These are phyloP conservation scores for Calephelis nemesis DNA, from an alignment of 1,140 invertebrate species.

Conservation along the genomic window DNA sequence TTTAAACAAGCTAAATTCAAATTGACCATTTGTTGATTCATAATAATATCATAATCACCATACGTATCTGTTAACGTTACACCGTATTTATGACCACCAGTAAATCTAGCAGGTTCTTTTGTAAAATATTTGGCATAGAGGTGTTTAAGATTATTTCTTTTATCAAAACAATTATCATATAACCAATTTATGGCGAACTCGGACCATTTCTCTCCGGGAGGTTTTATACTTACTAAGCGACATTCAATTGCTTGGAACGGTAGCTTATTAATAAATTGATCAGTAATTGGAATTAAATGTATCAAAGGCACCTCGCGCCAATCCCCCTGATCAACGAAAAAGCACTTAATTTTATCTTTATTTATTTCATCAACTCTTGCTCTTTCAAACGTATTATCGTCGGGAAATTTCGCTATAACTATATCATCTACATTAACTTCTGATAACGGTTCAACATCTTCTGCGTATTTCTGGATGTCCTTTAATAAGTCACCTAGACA, in stretches of 20 bases:
- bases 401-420: slow-evolving; percentile 64
- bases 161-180: slow-evolving; percentile 46
- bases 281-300: slow-evolving; percentile 51
- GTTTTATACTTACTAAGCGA: slow-evolving; percentile 57
- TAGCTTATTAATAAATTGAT: slow-evolving; percentile 53
- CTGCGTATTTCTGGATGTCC: slow-evolving; percentile 60
- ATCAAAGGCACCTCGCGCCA: slow-evolving; percentile 43
- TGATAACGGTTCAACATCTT: slow-evolving; percentile 32
- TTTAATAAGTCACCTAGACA: slow-evolving; percentile 48
- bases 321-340: slow-evolving; percentile 75
- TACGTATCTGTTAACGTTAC: slow-evolving; percentile 60
- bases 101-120: slow-evolving; percentile 55
- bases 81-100: slow-evolving; percentile 65
- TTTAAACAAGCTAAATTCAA: slow-evolving; percentile 50
- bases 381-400: slow-evolving; percentile 58
- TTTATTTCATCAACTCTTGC: slow-evolving; percentile 56
- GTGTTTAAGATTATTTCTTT: slow-evolving; percentile 47
- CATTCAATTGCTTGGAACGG: slow-evolving; percentile 77
- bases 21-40: slow-evolving; percentile 61
- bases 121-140: slow-evolving; percentile 59
- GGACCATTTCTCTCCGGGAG: slow-evolving; percentile 51
- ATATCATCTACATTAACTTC: slow-evolving; percentile 48
- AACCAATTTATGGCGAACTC: slow-evolving; percentile 65
- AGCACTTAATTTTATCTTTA: slow-evolving; percentile 54
- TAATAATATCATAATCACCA: slow-evolving; percentile 45